A percentile compares a stretch with the other conserved stretches of the same genome.
These are phyloP conservation scores for Synanthedon tipuliformis DNA, from an alignment of 2,888 invertebrate genomes.

Conservation along the genomic window DNA sequence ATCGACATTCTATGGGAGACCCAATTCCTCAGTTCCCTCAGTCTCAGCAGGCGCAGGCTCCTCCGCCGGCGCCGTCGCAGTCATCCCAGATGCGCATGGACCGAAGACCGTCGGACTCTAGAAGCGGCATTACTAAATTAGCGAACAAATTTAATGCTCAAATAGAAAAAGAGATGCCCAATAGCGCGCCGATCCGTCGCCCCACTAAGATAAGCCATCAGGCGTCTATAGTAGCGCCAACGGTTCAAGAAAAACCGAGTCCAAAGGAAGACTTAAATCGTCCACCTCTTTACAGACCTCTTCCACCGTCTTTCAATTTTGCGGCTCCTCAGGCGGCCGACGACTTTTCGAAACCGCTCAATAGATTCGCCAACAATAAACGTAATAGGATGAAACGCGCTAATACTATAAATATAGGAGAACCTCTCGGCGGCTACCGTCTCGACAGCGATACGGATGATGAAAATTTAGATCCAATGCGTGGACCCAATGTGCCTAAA, in stretches of 20 bases:
- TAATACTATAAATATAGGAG: slow-evolving; percentile 90
- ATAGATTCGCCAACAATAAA: slow-evolving; percentile 70
- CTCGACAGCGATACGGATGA: slow-evolving; percentile 64
- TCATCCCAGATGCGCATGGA: slow-evolving; percentile 4
- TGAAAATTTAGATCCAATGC: slow-evolving; percentile 39
- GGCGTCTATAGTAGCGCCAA: slow-evolving; percentile 6
- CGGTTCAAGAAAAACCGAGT: slow-evolving; percentile 18
- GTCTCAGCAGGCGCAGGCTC: slow-evolving; percentile 6
- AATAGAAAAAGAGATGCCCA: slow-evolving; percentile 28
- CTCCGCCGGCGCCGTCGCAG: slow-evolving; percentile 7
- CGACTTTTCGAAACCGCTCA: slow-evolving; percentile 44
- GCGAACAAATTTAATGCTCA: slow-evolving; percentile 52
- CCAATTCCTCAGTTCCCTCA: slow-evolving; percentile 3
- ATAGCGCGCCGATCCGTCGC: slow-evolving; percentile 8
- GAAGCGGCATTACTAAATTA: slow-evolving; percentile 48
- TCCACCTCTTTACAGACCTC: slow-evolving; percentile 40
- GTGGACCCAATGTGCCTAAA: slow-evolving; percentile 67
- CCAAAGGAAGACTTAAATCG: slow-evolving; percentile 32
- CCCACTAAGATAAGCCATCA: slow-evolving; percentile 8
- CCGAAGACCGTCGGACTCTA: slow-evolving; percentile 39
- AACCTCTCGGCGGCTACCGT: slow-evolving; percentile 71
- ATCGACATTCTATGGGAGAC: slow-evolving; percentile 53
- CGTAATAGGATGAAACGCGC: slow-evolving; percentile 87
- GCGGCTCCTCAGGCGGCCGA: slow-evolving; percentile 39
- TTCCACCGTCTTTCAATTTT: slow-evolving; percentile 56